A percentile compares a stretch with the other conserved stretches of the same genome.
Evolutionary conservation across 2,888 invertebrate species (phyloP).

Genomic region (Metacarcinus magister): DNA sequence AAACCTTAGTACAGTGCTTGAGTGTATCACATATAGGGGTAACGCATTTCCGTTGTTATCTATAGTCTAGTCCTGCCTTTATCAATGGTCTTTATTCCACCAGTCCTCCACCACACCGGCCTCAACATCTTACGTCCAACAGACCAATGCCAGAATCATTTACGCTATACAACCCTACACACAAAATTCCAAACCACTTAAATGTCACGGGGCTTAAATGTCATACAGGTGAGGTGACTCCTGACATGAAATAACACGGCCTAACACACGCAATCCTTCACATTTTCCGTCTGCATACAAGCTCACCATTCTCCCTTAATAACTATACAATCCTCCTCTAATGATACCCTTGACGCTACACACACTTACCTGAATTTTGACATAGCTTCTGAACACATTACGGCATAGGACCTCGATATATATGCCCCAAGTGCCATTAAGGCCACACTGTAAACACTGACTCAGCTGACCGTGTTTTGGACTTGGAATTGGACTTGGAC

Average conservation of each 20-base stretch:
- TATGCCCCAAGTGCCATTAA: constrained; percentile 1
- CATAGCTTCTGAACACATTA: neutral
- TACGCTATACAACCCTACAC: neutral
- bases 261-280: neutral
- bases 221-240: neutral
- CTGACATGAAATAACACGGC: neutral
- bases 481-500: too few species aligned
- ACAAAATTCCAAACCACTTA: neutral
- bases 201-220: neutral
- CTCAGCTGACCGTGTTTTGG: constrained; percentile 49
- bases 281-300: neutral
- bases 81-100: too few species aligned
- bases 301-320: neutral
- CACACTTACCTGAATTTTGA: neutral
- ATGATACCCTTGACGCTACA: neutral
- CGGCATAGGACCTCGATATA: neutral
- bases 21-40: too few species aligned
- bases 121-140: neutral
- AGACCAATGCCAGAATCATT: neutral
- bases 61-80: too few species aligned
- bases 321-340: neutral
- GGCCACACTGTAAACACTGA: constrained; percentile 35
- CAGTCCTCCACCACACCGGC: neutral
- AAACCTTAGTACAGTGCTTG: too few species aligned
- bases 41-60: too few species aligned